These are phyloP conservation scores for Beris morrisii DNA, from an alignment of 2,888 invertebrate genomes.

Conservation along the genomic window DNA sequence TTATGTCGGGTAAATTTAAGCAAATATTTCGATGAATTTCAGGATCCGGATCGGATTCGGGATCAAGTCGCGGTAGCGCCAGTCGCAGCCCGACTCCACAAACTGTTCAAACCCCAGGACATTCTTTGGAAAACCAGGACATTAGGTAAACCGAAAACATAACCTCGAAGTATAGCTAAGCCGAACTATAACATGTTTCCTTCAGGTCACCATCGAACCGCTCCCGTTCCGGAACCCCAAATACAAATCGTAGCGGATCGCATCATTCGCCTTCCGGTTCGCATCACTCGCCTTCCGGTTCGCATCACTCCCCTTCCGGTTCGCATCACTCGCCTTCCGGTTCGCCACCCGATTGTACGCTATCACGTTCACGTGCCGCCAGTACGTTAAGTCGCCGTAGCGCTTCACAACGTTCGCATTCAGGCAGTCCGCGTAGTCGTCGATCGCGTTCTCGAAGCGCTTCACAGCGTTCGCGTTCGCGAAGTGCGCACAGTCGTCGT, in stretches of 20 bases:
- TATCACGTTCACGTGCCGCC: conserved; percentile 54
- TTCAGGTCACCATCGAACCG: conserved; percentile 43
- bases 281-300: conserved; percentile 35
- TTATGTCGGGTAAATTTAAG: background rate
- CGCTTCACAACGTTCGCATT: conserved; percentile 42
- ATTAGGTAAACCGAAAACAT: conserved; percentile 39
- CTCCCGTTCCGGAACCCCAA: conserved; percentile 43
- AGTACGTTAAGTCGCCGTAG: conserved; percentile 47
- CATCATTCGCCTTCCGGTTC: conserved; percentile 8
- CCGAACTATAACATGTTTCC: conserved; percentile 28
- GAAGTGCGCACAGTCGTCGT: conserved; percentile 48
- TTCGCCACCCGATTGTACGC: background rate
- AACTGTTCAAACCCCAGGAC: conserved; percentile 45
- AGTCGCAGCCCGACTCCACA: conserved; percentile 49
- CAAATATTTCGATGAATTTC: background rate
- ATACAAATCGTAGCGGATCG: conserved; percentile 45
- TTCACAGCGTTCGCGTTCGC: conserved; percentile 56
- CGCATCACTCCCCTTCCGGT: conserved; percentile 1
- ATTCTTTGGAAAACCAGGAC: conserved; percentile 42
- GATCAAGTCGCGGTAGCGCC: conserved; percentile 47
- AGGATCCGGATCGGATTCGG: conserved; percentile 46
- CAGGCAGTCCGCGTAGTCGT: conserved; percentile 48
- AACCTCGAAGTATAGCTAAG: background rate
- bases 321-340: conserved; percentile 14
- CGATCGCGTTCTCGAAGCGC: conserved; percentile 42